Evolutionary conservation across 2,888 invertebrate species (phyloP), one percentile per base, ranked within the genome.

Genomic region (Kryphioiulus occultus): DNA sequence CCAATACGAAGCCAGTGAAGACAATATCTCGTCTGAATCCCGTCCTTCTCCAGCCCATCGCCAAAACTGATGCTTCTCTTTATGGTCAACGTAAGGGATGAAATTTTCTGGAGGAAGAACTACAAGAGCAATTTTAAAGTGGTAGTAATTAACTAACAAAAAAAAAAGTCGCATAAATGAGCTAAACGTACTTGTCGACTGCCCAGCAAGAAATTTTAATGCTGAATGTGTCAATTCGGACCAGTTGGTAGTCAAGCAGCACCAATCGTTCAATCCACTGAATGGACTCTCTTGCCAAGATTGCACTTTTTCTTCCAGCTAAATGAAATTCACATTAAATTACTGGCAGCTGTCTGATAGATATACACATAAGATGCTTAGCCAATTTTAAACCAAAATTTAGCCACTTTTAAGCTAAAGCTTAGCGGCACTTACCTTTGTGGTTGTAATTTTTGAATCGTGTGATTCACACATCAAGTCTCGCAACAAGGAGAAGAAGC

Each of bases 1-100:
- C 96, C 98, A 98, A 90, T 95, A 95, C 89, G 95, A 94, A 91
- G 96, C 97, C 87, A 98, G 92, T 4, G 95, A 94, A 7, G 94
- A 93, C 19, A 98, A 92, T 78, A 96, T 94, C 4, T 95, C 94
- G 92, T 98, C 98, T 2, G 96, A 95, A 91, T 98, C 98, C 7
- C 98, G 93, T 0, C 98, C 98, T 9, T 97, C 97, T 1, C 98
- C 98, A 89, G 98, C 98, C 98, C 98, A 98, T 91, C 96, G 96
- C 92, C 96, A 97, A 89, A 92, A 92, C 89, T 92, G 92, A 5
- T 92, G 91, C 59, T 92, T 90, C 93, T 90, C 95, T 91, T 97
- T 96, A 92, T 95, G 96, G 91, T 97, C 97, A 90, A 97, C 94
- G 90, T 96, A 97, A 3, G 97, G 97, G 47, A 97, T 96, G 93